Evolutionary conservation across 2,888 invertebrate genomes (phyloP).

Genomic region (Hirtodrosophila trivittata): DNA sequence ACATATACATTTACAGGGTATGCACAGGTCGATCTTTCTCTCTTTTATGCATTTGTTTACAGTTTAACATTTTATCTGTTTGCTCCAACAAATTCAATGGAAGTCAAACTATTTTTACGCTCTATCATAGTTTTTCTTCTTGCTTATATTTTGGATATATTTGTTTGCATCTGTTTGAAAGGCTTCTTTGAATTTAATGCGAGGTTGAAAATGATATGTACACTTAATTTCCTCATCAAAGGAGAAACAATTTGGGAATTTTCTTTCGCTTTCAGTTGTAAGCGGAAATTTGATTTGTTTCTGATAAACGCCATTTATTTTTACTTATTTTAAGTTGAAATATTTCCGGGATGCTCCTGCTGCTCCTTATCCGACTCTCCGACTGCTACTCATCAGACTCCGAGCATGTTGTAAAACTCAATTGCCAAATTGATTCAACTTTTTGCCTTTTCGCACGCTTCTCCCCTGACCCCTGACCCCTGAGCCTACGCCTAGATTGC

Average conservation of each 20-base stretch:
- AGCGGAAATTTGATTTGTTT: conserved; percentile 77
- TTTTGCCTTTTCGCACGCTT: conserved; percentile 64
- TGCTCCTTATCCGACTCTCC: conserved; percentile 4
- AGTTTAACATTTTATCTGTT: too few species aligned
- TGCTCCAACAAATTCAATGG: too few species aligned
- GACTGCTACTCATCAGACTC: neutral
- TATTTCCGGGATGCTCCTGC: conserved; percentile 19
- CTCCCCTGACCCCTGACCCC: conserved; percentile 7
- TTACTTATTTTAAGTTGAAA: conserved; percentile 73
- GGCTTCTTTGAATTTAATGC: neutral
- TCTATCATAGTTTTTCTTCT: too few species aligned
- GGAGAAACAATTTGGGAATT: conserved; percentile 28
- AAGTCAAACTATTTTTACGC: too few species aligned
- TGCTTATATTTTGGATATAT: too few species aligned
- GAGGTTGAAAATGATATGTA: too few species aligned
- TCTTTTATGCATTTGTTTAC: too few species aligned
- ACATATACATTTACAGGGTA: too few species aligned
- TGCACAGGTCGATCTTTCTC: too few species aligned
- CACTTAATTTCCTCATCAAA: conserved; percentile 26
- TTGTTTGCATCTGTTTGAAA: too few species aligned
- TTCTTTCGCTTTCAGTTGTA: conserved; percentile 50
- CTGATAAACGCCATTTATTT: conserved; percentile 75
- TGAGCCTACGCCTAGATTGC: conserved; percentile 1
- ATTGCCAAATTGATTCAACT: conserved; percentile 79
- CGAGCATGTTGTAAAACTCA: conserved; percentile 64